A percentile compares a stretch with the other conserved stretches of the same genome.
phyloP scores from a whole-genome alignment of 53 echinoderm and acorn worm genomes.

The Paelopatides confundens region DNA sequence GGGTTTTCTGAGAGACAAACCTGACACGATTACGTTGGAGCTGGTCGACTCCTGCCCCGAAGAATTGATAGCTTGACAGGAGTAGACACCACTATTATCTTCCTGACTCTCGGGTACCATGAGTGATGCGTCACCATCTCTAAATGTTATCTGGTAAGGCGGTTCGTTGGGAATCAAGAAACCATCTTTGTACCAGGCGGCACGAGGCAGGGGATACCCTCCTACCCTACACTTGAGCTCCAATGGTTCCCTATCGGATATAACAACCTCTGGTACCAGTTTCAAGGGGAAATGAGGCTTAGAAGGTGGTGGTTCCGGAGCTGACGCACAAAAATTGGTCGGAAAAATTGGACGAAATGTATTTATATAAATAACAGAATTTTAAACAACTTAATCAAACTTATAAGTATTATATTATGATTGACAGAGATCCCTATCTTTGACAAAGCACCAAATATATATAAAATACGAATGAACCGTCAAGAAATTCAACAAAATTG shows the following conservation, averaged over 20 bases:
- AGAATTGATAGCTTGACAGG: conserved; percentile 73
- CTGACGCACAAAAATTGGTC: not conserved
- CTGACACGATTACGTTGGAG: conserved; percentile 77
- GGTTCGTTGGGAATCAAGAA: conserved; percentile 70
- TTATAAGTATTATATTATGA: too few species aligned
- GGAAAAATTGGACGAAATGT: too few species aligned
- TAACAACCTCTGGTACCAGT: conserved; percentile 57
- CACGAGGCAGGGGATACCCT: conserved; percentile 82
- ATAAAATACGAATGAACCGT: too few species aligned
- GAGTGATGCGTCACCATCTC: conserved; percentile 29
- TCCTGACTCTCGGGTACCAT: conserved; percentile 15
- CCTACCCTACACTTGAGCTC: conserved; percentile 76
- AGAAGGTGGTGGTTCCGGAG: conserved; percentile 41
- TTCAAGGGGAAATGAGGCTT: conserved; percentile 51
- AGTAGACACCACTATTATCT: conserved; percentile 10
- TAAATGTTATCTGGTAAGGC: conserved; percentile 70
- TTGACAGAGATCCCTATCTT: too few species aligned
- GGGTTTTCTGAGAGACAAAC: conserved; percentile 48
- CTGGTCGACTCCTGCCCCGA: conserved; percentile 75
- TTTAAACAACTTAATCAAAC: too few species aligned
- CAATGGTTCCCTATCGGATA: conserved; percentile 74
- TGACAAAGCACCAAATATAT: too few species aligned
- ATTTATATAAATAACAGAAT: too few species aligned
- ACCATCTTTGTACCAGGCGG: conserved; percentile 88
- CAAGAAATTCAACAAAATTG: too few species aligned